phyloP scores from a whole-genome alignment of 2,888 invertebrate species.

The Panzeria rudis region DNA sequence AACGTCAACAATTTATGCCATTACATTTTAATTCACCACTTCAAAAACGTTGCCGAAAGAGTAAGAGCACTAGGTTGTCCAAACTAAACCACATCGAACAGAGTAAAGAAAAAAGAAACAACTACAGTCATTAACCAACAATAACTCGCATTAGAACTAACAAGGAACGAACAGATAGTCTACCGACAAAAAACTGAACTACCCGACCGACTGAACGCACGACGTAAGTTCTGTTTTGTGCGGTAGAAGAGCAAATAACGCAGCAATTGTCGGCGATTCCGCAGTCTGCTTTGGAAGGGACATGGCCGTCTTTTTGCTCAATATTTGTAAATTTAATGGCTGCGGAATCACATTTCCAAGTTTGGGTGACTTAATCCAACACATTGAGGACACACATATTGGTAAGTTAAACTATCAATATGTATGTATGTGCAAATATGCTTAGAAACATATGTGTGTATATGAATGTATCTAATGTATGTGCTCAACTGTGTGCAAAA shows the following conservation, averaged over 20 bases:
- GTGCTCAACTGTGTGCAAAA: slow-evolving; percentile 29
- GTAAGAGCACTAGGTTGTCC: slow-evolving; percentile 55
- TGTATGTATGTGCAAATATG: slow-evolving; percentile 9
- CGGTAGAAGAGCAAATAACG: slow-evolving; percentile 70
- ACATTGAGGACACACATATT: slow-evolving; percentile 94
- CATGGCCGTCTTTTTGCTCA: slow-evolving; percentile 96
- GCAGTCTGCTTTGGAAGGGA: slow-evolving; percentile 83
- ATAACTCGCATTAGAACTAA: slow-evolving; percentile 55
- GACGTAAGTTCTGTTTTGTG: slow-evolving; percentile 60
- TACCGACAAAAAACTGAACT: slow-evolving; percentile 28
- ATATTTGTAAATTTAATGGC: slow-evolving; percentile 94
- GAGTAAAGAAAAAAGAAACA: slow-evolving; percentile 44
- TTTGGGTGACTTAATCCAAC: slow-evolving; percentile 92
- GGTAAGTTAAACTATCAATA: slow-evolving; percentile 85
- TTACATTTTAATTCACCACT: slow-evolving; percentile 46
- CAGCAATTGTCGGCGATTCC: slow-evolving; percentile 78
- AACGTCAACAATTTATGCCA: slow-evolving; percentile 61
- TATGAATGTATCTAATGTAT: slow-evolving; percentile 14
- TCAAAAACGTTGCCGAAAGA: slow-evolving; percentile 24
- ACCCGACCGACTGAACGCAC: slow-evolving; percentile 48
- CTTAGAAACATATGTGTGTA: not conserved
- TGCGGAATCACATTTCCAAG: slow-evolving; percentile 93
- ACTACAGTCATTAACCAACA: slow-evolving; percentile 34
- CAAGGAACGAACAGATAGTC: slow-evolving; percentile 55
- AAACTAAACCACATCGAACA: not conserved